Percentiles rank a stretch among this genome's conserved stretches.
Evolutionary conservation across 1,140 invertebrate species (phyloP).

Genomic region (Oryzaephilus surinamensis): DNA sequence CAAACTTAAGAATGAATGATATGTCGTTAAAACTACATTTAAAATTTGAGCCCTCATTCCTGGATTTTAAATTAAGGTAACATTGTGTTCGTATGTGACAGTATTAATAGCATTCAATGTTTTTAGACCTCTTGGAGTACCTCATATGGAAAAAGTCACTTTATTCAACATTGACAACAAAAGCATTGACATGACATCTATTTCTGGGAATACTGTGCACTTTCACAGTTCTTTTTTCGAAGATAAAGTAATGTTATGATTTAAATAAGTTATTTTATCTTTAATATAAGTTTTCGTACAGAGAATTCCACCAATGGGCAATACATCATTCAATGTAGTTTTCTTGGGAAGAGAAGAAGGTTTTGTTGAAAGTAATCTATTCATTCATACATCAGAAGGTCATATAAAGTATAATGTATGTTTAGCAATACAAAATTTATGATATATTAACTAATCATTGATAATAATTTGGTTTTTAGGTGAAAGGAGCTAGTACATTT

Average conservation of each 20-base stretch:
- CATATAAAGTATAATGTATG: slow-evolving; percentile 67
- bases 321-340: slow-evolving; percentile 92
- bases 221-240: slow-evolving; percentile 91
- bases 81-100: slow-evolving; percentile 17
- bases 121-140: slow-evolving; percentile 69
- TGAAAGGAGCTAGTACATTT: slow-evolving; percentile 68
- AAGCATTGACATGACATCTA: slow-evolving; percentile 73
- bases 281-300: slow-evolving; percentile 34
- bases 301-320: slow-evolving; percentile 77
- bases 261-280: background rate
- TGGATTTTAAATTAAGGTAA: slow-evolving; percentile 61
- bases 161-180: slow-evolving; percentile 64
- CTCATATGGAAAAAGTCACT: slow-evolving; percentile 67
- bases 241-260: slow-evolving; percentile 55
- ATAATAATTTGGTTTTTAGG: slow-evolving; percentile 48
- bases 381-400: slow-evolving; percentile 88
- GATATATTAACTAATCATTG: slow-evolving; percentile 12
- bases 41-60: slow-evolving; percentile 49
- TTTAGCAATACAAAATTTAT: slow-evolving; percentile 8
- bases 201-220: slow-evolving; percentile 76
- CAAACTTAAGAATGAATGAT: slow-evolving; percentile 25
- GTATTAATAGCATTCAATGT: slow-evolving; percentile 6
- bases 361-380: slow-evolving; percentile 75
- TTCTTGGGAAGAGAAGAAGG: slow-evolving; percentile 87
- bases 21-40: slow-evolving; percentile 33